Percentiles rank a stretch among this genome's conserved stretches.
Conservation (phyloP, 2,797 vertebrate genomes). For the Channallabes apus region DNA sequence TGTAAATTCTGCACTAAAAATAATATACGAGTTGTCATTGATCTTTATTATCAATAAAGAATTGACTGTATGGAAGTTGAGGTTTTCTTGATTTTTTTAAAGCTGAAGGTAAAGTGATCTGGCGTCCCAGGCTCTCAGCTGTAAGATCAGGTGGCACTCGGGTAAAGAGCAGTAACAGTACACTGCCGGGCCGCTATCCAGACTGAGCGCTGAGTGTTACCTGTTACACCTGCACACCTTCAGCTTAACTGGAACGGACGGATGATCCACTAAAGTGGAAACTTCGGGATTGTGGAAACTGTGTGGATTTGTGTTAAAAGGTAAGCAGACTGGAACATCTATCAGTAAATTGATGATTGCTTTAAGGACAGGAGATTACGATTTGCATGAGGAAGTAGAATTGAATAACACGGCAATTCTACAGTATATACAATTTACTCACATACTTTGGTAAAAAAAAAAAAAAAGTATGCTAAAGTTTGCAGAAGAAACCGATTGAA, state of each 20-base stretch:
- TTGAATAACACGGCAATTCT: not conserved
- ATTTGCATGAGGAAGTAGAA: not conserved
- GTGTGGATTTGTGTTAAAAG: not conserved
- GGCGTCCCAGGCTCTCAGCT: conserved; percentile 16
- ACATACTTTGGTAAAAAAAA: no score
- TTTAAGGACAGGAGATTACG: not conserved
- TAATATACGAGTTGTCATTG: not conserved
- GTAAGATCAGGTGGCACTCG: conserved; percentile 49
- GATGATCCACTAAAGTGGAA: not conserved
- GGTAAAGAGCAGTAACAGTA: conserved; percentile 43
- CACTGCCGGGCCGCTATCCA: not conserved
- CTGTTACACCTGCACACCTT: not conserved
- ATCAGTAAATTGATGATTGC: not conserved
- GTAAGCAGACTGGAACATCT: not conserved
- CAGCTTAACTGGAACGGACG: not conserved
- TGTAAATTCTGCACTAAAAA: not conserved
- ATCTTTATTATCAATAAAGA: not conserved
- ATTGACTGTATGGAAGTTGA: not conserved
- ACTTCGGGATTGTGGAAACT: not conserved
- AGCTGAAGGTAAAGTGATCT: conserved; percentile 22
- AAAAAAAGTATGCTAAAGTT: no score
- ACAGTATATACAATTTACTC: no score
- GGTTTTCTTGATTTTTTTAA: not conserved
- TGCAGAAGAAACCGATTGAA: no score
- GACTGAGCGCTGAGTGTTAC: not conserved